phyloP scores from a whole-genome alignment of 2,797 vertebrate species.

The Leptoclinus maculatus region DNA sequence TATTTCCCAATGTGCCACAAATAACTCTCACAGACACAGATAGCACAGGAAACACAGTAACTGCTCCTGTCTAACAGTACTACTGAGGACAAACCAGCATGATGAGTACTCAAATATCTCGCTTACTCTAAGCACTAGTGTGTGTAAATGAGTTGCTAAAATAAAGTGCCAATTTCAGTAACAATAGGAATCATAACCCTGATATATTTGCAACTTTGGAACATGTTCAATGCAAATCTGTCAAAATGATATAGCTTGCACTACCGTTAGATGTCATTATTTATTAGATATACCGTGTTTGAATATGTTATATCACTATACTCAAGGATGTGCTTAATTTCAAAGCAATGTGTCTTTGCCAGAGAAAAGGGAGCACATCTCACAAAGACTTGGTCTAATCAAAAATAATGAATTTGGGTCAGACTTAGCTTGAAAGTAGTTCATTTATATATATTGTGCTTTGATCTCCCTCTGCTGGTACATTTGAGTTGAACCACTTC shows the following conservation, averaged over 20 bases:
- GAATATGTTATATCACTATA: not conserved
- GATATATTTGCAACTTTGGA: not conserved
- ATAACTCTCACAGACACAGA: not conserved
- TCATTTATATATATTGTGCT: constrained; percentile 4
- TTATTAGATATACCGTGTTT: not conserved
- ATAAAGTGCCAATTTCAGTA: not conserved
- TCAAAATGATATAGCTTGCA: not conserved
- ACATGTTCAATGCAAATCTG: not conserved
- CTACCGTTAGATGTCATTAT: not conserved
- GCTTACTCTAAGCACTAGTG: not conserved
- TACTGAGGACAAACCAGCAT: not conserved
- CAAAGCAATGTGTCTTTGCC: not conserved
- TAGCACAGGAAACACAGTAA: not conserved
- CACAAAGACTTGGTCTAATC: not conserved
- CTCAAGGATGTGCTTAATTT: not conserved
- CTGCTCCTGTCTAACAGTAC: not conserved
- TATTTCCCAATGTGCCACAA: constrained; percentile 9
- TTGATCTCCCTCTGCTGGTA: constrained; percentile 50
- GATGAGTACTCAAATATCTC: not conserved
- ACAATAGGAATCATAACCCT: not conserved
- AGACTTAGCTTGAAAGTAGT: not conserved
- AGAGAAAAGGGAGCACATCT: not conserved
- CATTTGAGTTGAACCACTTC: not conserved
- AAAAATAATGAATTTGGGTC: not conserved
- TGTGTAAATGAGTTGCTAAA: not conserved